These are phyloP conservation scores for Caenorhabditis zanzibari DNA, from an alignment of 2,888 invertebrate genomes.

Conservation along the genomic window DNA sequence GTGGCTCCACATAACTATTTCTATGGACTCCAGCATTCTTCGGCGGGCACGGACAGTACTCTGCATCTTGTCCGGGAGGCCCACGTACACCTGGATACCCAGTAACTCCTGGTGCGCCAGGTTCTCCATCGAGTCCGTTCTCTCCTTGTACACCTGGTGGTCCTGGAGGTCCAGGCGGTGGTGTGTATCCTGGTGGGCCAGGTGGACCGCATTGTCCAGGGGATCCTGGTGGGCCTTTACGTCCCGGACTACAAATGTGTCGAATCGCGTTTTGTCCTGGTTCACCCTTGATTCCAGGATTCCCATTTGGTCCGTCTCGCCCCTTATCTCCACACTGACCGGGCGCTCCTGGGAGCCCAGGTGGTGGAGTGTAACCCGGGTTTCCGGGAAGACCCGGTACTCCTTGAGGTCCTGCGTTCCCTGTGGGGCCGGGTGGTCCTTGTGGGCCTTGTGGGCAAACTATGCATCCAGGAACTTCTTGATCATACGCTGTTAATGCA, in stretches of 20 bases:
- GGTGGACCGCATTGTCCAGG: conserved; percentile 57
- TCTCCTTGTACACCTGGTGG: conserved; percentile 50
- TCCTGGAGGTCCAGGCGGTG: conserved; percentile 67
- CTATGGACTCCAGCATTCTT: conserved; percentile 49
- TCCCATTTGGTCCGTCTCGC: conserved; percentile 35
- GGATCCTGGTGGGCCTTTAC: conserved; percentile 56
- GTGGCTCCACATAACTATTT: conserved; percentile 25
- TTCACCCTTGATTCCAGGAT: conserved; percentile 56
- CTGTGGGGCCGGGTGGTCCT: conserved; percentile 58
- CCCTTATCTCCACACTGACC: conserved; percentile 50
- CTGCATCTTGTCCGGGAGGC: conserved; percentile 64
- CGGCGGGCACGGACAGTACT: conserved; percentile 68
- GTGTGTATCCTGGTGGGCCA: conserved; percentile 64
- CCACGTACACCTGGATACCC: conserved; percentile 61
- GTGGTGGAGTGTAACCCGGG: conserved; percentile 23
- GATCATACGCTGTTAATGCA: conserved; percentile 63
- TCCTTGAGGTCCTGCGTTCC: conserved; percentile 50
- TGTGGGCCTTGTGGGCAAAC: conserved; percentile 59
- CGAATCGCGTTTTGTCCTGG: conserved; percentile 52
- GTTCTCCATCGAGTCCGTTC: conserved; percentile 56
- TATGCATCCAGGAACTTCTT: conserved; percentile 66
- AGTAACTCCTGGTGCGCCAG: conserved; percentile 42
- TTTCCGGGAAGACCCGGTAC: conserved; percentile 45
- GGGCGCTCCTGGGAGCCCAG: conserved; percentile 51
- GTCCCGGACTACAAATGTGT: conserved; percentile 46